These are phyloP conservation scores for Rhinoderma darwinii DNA, from an alignment of 2,113 vertebrate species.

Conservation along the genomic window DNA sequence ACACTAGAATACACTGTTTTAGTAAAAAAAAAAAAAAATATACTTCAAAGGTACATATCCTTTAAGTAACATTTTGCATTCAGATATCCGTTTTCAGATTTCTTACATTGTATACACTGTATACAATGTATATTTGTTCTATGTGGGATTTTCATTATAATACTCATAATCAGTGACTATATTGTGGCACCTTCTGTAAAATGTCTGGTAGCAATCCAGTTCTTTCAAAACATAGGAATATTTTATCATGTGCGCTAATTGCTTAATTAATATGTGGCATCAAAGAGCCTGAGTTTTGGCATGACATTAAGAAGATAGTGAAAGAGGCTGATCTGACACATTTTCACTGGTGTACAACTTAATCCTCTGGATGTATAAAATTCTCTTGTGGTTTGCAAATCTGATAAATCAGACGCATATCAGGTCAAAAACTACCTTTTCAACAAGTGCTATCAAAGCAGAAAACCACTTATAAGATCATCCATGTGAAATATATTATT, in stretches of 20 bases:
- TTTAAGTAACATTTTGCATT: not conserved
- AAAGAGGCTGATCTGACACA: not conserved
- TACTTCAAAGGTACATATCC: too few relatives aligned
- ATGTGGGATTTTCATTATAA: not conserved
- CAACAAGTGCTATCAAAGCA: slow-evolving; percentile 33
- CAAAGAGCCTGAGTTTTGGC: slow-evolving; percentile 18
- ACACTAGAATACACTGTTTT: too few relatives aligned
- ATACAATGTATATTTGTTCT: not conserved
- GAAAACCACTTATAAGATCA: not conserved
- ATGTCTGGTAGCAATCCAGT: not conserved
- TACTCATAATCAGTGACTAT: not conserved
- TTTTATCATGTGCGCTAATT: slow-evolving; percentile 1
- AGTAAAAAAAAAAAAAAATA: too few relatives aligned
- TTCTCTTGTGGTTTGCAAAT: slow-evolving; percentile 28
- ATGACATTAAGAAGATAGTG: not conserved
- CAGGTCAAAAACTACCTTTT: slow-evolving; percentile 20
- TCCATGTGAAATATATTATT: not conserved
- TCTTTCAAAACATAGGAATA: not conserved
- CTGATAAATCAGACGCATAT: not conserved
- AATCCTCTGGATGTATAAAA: slow-evolving; percentile 32
- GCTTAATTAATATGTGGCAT: slow-evolving; percentile 20
- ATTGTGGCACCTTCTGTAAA: not conserved
- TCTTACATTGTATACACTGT: not conserved
- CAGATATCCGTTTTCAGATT: too few relatives aligned
- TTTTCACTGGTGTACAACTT: not conserved